Percentiles rank a stretch among this genome's conserved stretches.
Conservation (phyloP, 2,797 vertebrate species). For the Botia kubotai region DNA sequence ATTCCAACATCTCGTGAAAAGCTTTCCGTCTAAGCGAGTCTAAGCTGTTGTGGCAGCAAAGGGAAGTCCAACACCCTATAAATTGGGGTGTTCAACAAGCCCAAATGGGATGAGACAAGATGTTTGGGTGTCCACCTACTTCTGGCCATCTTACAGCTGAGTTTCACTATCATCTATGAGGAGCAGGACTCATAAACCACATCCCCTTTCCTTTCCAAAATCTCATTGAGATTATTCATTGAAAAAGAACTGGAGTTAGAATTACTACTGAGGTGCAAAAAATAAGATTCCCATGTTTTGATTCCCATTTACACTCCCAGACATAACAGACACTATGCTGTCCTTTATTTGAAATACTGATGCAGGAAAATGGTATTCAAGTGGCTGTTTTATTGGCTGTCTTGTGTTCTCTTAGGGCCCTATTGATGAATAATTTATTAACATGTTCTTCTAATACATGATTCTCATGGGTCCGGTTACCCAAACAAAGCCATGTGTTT, state of each 20-base stretch:
- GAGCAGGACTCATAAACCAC: conserved; percentile 31
- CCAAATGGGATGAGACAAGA: neutral
- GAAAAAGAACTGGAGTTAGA: conserved; percentile 33
- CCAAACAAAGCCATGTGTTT: conserved; percentile 48
- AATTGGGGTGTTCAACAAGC: neutral
- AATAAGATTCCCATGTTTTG: conserved; percentile 70
- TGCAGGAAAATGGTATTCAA: conserved; percentile 36
- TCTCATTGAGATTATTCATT: conserved; percentile 65
- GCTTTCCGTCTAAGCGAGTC: neutral
- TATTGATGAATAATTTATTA: conserved; percentile 11
- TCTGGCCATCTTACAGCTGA: neutral
- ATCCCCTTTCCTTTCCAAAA: conserved; percentile 45
- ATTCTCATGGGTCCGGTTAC: conserved; percentile 33
- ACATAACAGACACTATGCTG: conserved; percentile 67
- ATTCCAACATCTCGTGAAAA: too few relatives aligned
- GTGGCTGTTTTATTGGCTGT: conserved; percentile 45
- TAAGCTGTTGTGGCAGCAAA: neutral
- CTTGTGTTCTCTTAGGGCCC: conserved; percentile 53
- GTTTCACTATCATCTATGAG: neutral
- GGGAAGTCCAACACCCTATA: neutral
- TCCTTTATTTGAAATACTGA: conserved; percentile 54
- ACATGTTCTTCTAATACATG: neutral
- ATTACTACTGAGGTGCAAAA: conserved; percentile 62
- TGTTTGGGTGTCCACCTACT: neutral
- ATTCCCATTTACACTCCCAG: conserved; percentile 63